Evolutionary conservation across 2,888 invertebrate species (phyloP).

Genomic region (Arrhopalites spinosus): DNA sequence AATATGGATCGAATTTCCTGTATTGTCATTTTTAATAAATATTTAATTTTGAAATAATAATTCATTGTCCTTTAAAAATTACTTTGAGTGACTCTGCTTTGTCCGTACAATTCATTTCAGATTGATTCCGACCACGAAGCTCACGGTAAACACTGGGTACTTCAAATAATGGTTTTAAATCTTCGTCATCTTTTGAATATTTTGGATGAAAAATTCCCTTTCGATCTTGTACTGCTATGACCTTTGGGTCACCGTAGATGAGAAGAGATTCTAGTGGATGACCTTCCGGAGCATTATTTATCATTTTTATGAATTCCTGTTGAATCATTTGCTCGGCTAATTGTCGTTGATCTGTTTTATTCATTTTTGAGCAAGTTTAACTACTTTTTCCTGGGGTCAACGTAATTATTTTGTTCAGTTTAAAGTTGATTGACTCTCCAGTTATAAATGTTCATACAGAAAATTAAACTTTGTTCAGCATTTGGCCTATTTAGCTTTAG

Average conservation of each 20-base stretch:
- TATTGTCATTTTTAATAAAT: not conserved
- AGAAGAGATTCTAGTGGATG: not conserved
- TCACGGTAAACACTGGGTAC: slow-evolving; percentile 14
- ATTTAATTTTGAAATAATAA: not conserved
- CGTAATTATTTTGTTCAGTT: no score
- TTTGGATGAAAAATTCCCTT: slow-evolving; percentile 16
- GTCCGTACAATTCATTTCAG: slow-evolving; percentile 1
- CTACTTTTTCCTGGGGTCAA: no score
- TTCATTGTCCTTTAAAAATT: not conserved
- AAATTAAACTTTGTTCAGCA: no score
- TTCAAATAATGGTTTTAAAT: slow-evolving; percentile 8
- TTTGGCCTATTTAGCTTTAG: no score
- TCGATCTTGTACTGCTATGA: slow-evolving; percentile 24
- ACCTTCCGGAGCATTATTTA: not conserved
- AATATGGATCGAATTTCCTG: slow-evolving; percentile 21
- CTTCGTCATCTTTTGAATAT: slow-evolving; percentile 11
- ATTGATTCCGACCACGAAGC: not conserved
- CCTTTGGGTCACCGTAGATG: slow-evolving; percentile 9
- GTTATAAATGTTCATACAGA: no score
- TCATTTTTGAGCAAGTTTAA: not conserved
- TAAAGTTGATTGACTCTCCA: no score
- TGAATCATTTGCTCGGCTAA: not conserved
- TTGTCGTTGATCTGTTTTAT: not conserved
- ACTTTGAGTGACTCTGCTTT: not conserved
- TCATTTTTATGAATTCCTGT: not conserved